Percentiles rank a stretch among this genome's conserved stretches.
Conservation (phyloP, 2,888 invertebrate species). For the Drosophila niveifrons region DNA sequence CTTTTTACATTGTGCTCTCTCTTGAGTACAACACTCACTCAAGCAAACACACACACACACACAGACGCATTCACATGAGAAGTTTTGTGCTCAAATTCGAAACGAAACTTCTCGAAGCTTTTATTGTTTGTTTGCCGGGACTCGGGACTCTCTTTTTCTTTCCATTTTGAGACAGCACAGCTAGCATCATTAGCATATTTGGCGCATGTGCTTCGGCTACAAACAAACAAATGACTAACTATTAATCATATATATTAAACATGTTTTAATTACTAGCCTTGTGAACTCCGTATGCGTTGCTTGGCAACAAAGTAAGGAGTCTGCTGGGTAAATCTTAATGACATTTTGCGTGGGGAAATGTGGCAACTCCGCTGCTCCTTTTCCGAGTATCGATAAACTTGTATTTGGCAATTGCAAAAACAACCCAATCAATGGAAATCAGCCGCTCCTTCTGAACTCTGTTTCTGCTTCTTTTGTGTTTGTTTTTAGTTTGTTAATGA, state of each 20-base stretch:
- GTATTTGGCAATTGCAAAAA: conserved; percentile 50
- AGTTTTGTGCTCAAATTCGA: conserved; percentile 57
- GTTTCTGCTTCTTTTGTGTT: not conserved
- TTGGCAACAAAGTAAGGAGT: conserved; percentile 23
- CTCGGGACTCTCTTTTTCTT: conserved; percentile 24
- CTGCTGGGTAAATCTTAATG: conserved; percentile 37
- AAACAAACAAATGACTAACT: conserved; percentile 38
- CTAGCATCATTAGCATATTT: conserved; percentile 44
- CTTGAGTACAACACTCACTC: conserved; percentile 21
- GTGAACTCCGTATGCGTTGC: not conserved
- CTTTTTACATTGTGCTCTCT: conserved; percentile 43
- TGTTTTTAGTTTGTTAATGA: conserved; percentile 63
- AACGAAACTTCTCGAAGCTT: conserved; percentile 69
- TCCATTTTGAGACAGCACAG: conserved; percentile 7
- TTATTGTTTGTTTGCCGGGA: conserved; percentile 27
- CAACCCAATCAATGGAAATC: conserved; percentile 39
- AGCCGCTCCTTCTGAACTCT: conserved; percentile 16
- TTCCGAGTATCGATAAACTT: conserved; percentile 63
- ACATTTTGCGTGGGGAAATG: conserved; percentile 40
- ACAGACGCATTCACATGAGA: not conserved
- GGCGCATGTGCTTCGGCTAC: conserved; percentile 43
- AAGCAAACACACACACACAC: conserved; percentile 18
- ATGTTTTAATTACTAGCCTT: conserved; percentile 26
- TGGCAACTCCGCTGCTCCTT: conserved; percentile 39
- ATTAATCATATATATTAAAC: conserved; percentile 48